Evolutionary conservation across 2,888 invertebrate genomes (phyloP).

Genomic region (Rhagium mordax): DNA sequence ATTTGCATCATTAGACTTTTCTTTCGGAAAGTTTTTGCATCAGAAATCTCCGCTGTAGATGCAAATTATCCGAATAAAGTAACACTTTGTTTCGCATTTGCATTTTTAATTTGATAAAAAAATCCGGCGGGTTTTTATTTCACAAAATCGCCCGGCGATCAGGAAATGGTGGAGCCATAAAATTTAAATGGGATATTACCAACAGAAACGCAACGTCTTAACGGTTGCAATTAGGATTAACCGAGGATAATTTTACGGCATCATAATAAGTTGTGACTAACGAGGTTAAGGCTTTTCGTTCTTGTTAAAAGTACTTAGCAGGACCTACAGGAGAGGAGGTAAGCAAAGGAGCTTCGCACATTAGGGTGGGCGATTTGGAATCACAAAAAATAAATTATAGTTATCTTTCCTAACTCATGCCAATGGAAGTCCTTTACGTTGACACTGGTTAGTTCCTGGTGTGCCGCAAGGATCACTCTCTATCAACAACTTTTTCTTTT

Average conservation of each 20-base stretch:
- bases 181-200: not conserved
- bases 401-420: too few species aligned
- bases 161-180: not conserved
- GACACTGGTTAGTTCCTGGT: too few species aligned
- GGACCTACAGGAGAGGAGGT: not conserved
- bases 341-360: not conserved
- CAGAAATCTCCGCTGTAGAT: not conserved
- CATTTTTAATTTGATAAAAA: conserved; percentile 3
- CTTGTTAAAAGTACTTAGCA: not conserved
- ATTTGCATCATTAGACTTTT: not conserved
- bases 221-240: not conserved
- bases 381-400: too few species aligned
- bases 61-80: not conserved
- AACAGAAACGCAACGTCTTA: not conserved
- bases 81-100: not conserved
- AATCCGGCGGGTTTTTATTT: not conserved
- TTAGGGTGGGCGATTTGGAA: not conserved
- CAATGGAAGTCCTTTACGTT: too few species aligned
- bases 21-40: not conserved
- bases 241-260: not conserved
- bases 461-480: too few species aligned
- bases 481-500: too few species aligned
- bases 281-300: not conserved
- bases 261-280: not conserved
- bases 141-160: not conserved